Conservation (phyloP, 2,113 vertebrate genomes). For the Rhagologus leucostigma region DNA sequence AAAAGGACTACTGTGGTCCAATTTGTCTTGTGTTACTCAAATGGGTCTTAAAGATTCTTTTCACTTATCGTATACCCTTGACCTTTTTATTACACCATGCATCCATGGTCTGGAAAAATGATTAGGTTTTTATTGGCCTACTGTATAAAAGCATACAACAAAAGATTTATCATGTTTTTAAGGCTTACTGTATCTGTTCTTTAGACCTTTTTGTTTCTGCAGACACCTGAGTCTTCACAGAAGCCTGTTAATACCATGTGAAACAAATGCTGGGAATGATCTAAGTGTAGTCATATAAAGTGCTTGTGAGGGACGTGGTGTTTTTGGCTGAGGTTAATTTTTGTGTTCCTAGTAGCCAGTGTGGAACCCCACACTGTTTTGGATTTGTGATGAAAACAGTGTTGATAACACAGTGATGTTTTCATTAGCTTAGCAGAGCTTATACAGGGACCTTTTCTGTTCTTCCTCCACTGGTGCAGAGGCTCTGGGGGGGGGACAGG, state of each 20-base stretch:
- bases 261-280: background rate
- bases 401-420: background rate
- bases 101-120: background rate
- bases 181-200: background rate
- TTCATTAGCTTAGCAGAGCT: background rate
- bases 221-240: background rate
- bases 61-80: background rate
- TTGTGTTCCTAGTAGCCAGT: background rate
- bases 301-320: background rate
- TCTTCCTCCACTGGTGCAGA: accelerated
- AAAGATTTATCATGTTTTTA: background rate
- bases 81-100: background rate
- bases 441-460: background rate
- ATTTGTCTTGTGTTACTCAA: background rate
- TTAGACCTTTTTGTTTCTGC: background rate
- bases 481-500: background rate
- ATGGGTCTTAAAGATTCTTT: background rate
- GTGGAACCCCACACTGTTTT: background rate
- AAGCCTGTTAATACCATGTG: background rate
- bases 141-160: background rate
- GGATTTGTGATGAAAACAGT: background rate
- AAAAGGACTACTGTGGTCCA: background rate
- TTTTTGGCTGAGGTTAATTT: background rate
- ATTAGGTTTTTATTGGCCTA: background rate
- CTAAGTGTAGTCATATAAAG: background rate